Evolutionary conservation across 2,888 invertebrate genomes (phyloP).

Genomic region (Lycophotia porphyrea): DNA sequence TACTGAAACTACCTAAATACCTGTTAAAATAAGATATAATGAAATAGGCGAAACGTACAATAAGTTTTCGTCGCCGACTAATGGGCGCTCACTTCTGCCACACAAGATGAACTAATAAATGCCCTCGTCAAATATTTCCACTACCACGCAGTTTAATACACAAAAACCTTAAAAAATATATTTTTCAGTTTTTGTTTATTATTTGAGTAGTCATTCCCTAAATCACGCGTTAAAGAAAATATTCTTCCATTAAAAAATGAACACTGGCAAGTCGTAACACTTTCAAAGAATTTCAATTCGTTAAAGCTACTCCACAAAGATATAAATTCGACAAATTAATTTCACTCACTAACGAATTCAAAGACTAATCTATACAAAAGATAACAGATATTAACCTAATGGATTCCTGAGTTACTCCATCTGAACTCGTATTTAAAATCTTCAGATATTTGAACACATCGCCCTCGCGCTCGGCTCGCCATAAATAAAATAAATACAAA

Average conservation of each 20-base stretch:
- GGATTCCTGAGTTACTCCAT: constrained; percentile 84
- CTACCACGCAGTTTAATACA: constrained; percentile 56
- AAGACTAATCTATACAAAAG: constrained; percentile 78
- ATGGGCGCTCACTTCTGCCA: constrained; percentile 55
- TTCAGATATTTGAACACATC: constrained; percentile 89
- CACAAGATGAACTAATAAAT: constrained; percentile 67
- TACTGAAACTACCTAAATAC: constrained; percentile 31
- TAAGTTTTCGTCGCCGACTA: constrained; percentile 60
- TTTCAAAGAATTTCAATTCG: constrained; percentile 49
- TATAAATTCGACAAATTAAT: constrained; percentile 66
- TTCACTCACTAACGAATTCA: constrained; percentile 66
- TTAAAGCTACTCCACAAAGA: constrained; percentile 50
- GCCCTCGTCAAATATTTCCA: constrained; percentile 49
- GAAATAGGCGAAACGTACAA: constrained; percentile 47
- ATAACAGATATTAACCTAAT: constrained; percentile 87
- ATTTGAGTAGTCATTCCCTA: constrained; percentile 12
- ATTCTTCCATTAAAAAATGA: constrained; percentile 25
- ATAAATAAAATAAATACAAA: constrained; percentile 90
- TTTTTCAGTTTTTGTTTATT: constrained; percentile 9
- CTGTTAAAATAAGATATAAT: constrained; percentile 47
- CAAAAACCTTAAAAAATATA: constrained; percentile 18
- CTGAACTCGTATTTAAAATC: constrained; percentile 87
- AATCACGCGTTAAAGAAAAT: constrained; percentile 21
- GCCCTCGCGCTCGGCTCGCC: constrained; percentile 86
- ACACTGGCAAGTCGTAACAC: constrained; percentile 11